A percentile compares a stretch with the other conserved stretches of the same genome.
Evolutionary conservation across 2,888 invertebrate genomes (phyloP).

Genomic region (Perdita meconis): DNA sequence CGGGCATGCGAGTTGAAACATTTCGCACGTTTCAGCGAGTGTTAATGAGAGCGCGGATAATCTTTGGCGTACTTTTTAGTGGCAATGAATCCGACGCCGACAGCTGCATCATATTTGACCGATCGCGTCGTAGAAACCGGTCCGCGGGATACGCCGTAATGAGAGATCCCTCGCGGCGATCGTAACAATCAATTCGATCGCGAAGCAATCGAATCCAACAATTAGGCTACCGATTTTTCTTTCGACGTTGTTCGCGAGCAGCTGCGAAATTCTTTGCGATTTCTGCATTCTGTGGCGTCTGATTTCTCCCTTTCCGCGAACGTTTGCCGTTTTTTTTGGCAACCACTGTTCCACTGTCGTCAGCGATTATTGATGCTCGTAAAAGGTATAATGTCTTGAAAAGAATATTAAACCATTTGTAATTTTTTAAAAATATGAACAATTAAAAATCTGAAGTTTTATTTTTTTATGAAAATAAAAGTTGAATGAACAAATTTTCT

Average conservation of each 20-base stretch:
- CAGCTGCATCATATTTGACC: constrained; percentile 60
- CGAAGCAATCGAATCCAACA: neutral
- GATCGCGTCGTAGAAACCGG: constrained; percentile 62
- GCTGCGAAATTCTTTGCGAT: constrained; percentile 3
- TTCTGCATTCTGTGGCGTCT: neutral
- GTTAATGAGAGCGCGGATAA: constrained; percentile 56
- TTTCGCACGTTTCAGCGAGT: constrained; percentile 28
- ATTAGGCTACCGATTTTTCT: neutral
- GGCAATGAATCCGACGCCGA: constrained; percentile 53
- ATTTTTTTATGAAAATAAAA: no score
- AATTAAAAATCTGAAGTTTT: no score
- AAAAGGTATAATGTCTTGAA: neutral
- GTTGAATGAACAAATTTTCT: no score
- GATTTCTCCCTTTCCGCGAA: neutral
- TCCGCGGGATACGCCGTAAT: constrained; percentile 33
- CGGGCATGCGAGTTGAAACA: constrained; percentile 14
- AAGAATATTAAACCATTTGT: no score
- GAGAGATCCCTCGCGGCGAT: constrained; percentile 13
- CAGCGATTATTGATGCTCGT: neutral
- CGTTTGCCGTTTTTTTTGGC: neutral
- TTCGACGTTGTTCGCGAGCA: neutral
- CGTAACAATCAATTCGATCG: constrained; percentile 34
- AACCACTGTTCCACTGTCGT: neutral
- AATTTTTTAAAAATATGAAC: no score
- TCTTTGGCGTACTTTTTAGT: constrained; percentile 57